phyloP scores from a whole-genome alignment of 1,140 invertebrate species.

The Drosophila nikananu region DNA sequence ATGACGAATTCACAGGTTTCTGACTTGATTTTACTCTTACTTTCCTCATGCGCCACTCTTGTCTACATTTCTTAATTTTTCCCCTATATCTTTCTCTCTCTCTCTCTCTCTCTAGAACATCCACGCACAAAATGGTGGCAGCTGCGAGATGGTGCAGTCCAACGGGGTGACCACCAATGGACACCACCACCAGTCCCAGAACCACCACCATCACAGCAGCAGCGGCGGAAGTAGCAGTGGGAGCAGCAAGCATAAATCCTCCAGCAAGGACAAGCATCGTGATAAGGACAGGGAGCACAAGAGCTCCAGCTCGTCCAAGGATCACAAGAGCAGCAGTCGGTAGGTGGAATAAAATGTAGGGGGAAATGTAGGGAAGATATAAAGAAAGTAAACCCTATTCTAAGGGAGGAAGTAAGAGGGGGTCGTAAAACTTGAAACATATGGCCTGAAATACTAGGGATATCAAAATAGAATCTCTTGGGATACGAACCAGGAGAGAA shows the following conservation, averaged over 20 bases:
- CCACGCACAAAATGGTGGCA: slow-evolving; percentile 81
- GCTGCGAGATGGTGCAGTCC: slow-evolving; percentile 72
- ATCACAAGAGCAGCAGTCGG: slow-evolving; percentile 85
- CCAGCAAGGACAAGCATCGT: slow-evolving; percentile 87
- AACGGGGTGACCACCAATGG: slow-evolving; percentile 86
- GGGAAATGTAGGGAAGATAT: too few species aligned
- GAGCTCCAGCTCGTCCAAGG: slow-evolving; percentile 80
- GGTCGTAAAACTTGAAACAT: too few species aligned
- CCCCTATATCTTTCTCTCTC: background rate
- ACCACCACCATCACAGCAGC: slow-evolving; percentile 85
- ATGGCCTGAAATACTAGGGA: too few species aligned
- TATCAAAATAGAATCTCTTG: too few species aligned
- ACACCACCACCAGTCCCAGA: slow-evolving; percentile 84
- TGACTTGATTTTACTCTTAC: slow-evolving; percentile 11
- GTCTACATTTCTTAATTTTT: background rate
- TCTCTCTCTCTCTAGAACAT: slow-evolving; percentile 45
- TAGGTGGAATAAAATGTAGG: slow-evolving; percentile 31
- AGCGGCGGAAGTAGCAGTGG: slow-evolving; percentile 87
- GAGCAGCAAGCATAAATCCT: slow-evolving; percentile 88
- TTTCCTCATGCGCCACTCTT: slow-evolving; percentile 8
- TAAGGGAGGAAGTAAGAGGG: too few species aligned
- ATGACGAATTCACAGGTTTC: slow-evolving; percentile 33
- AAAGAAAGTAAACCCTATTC: too few species aligned
- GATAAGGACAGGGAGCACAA: slow-evolving; percentile 86
- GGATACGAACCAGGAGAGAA: too few species aligned